Base-by-base conservation (phyloP, 1,140 invertebrate genomes). In the Pararge aegeria region DNA sequence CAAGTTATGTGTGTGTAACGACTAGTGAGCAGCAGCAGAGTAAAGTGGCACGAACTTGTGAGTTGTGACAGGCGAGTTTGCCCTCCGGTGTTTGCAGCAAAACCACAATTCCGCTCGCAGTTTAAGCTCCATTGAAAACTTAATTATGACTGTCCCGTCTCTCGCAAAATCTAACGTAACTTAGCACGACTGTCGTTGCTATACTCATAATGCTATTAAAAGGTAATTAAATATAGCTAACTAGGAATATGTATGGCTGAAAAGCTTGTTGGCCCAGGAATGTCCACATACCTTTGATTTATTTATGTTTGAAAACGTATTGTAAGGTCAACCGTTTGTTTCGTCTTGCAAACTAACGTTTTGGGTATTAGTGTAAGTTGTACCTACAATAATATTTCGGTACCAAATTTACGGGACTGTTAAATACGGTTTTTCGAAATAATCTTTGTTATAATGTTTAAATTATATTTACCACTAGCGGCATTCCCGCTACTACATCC, bases 61-160 rank as follows among this genome's bases (percentile, higher is more conserved):
- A 66, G 55, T 66, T 57, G 65, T 67, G 61, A 66, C 59, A 56
- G 64, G 64, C 5, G 15, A 46, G 42, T 46, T 20, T 19, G 42
- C 42, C 42, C 42, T 20, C 6, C 19, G 19, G 18, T 46, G 42
- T 46, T 46, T 46, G 42, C 42, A 20, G 42, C 16, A 46, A 46
- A 46, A 46, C 42, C 42, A 46, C 42, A 46, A 20, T 46, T 46
- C 42, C 69, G 72, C 68, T 46, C 18, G 19, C 42, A 46, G 42
- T 46, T 46, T 46, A 46, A 46, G 42, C 42, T 75, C 63, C 71
- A 75, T 75, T 73, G 72, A 73, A 80, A 83, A 78, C 73, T 78
- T 73, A 80, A 77, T 72, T 75, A 72, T 64, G 69, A 64, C 56
- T 46, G 54, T 30, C 57, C 64, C 59, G 58, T 65, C 67, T 61